A percentile compares a stretch with the other conserved stretches of the same genome.
These are phyloP conservation scores for Thera obeliscata DNA, from an alignment of 2,888 invertebrate genomes.

Conservation along the genomic window DNA sequence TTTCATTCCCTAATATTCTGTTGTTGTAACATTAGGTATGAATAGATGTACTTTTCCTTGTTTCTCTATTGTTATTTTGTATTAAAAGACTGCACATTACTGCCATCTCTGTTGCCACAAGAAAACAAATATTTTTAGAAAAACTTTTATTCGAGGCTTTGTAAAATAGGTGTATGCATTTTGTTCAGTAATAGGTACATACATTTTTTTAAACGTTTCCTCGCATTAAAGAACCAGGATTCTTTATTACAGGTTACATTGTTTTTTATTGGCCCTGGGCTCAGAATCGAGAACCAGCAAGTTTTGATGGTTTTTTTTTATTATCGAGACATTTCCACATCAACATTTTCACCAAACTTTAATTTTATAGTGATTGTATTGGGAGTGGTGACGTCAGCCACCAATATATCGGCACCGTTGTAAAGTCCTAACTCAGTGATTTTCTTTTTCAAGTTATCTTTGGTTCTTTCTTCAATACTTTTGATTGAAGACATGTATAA, in stretches of 20 bases:
- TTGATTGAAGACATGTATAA: constrained; percentile 96
- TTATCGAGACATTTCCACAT: constrained; percentile 73
- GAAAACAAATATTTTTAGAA: too few relatives aligned
- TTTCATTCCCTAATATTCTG: too few relatives aligned
- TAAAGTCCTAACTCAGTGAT: constrained; percentile 92
- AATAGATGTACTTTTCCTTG: too few relatives aligned
- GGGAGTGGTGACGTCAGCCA: constrained; percentile 96
- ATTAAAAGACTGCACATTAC: too few relatives aligned
- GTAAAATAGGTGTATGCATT: too few relatives aligned
- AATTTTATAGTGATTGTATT: constrained; percentile 91
- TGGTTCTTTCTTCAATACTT: constrained; percentile 95
- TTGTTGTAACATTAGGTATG: too few relatives aligned
- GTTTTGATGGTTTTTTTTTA: background rate
- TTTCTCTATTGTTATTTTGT: too few relatives aligned
- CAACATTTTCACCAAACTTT: constrained; percentile 85
- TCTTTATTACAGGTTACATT: background rate
- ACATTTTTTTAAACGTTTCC: too few relatives aligned
- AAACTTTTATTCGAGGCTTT: too few relatives aligned
- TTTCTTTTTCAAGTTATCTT: constrained; percentile 94
- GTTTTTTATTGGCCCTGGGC: background rate
- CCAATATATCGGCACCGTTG: constrained; percentile 94
- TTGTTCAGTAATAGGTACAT: too few relatives aligned
- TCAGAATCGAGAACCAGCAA: background rate
- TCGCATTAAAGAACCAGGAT: background rate
- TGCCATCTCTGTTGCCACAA: too few relatives aligned